A percentile compares a stretch with the other conserved stretches of the same genome.
phyloP scores from a whole-genome alignment of 2,113 vertebrate genomes.

The Conger conger region DNA sequence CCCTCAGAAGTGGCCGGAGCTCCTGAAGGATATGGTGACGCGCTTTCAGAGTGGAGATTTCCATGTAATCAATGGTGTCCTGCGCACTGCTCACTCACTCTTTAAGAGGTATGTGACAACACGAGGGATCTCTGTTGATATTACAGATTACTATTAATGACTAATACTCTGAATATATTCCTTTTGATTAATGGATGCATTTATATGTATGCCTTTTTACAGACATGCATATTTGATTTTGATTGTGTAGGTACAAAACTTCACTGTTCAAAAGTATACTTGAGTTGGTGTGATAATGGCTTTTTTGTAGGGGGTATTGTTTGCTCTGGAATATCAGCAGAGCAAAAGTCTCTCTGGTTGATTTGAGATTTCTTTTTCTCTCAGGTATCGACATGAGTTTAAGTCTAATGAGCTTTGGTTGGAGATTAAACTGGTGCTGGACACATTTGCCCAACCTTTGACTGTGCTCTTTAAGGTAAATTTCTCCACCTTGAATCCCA shows the following conservation, averaged over 20 bases:
- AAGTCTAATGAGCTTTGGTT: constrained; percentile 97
- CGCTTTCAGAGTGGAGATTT: constrained; percentile 96
- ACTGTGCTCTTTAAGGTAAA: constrained; percentile 95
- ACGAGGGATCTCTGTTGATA: no score
- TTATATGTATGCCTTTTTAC: no score
- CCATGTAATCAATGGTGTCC: constrained; percentile 94
- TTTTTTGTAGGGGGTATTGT: not conserved
- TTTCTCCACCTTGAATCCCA: not conserved
- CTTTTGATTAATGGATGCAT: no score
- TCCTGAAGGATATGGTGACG: constrained; percentile 95
- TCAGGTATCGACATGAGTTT: constrained; percentile 96
- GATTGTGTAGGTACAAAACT: no score
- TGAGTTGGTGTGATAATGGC: no score
- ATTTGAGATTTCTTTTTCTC: constrained; percentile 8
- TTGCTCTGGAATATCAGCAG: no score
- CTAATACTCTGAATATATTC: no score
- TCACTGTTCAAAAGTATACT: no score
- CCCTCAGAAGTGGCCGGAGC: constrained; percentile 95
- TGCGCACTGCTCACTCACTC: constrained; percentile 93
- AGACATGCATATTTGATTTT: no score
- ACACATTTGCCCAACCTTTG: constrained; percentile 92
- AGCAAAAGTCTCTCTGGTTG: not conserved
- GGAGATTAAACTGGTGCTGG: constrained; percentile 96
- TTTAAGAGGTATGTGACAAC: constrained; percentile 83
- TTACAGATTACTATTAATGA: no score